Evolutionary conservation across 1,140 invertebrate species (phyloP).

Genomic region (Saxidomus purpurata): DNA sequence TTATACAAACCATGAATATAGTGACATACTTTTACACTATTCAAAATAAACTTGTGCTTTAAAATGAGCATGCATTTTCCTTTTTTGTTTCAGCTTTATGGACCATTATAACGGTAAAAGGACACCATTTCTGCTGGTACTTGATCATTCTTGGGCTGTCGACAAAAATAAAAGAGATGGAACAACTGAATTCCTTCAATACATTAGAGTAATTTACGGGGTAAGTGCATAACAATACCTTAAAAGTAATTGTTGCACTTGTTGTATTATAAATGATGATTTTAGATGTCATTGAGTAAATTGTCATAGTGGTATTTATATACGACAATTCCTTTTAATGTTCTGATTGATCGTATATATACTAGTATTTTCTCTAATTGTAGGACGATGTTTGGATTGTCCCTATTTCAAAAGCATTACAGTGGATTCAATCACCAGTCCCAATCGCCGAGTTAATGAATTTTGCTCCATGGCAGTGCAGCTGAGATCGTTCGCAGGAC

Average conservation of each 20-base stretch:
- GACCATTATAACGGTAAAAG: conserved; percentile 51
- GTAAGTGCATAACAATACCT: too few species aligned
- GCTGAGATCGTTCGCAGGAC: too few species aligned
- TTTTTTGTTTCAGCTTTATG: conserved; percentile 49
- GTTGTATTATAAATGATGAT: not conserved
- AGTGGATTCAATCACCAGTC: conserved; percentile 38
- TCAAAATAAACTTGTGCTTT: too few species aligned
- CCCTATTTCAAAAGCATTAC: conserved; percentile 18
- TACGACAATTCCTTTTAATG: too few species aligned
- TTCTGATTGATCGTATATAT: too few species aligned
- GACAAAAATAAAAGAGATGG: conserved; percentile 49
- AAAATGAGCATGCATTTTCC: too few species aligned
- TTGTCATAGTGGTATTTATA: too few species aligned
- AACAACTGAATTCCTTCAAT: conserved; percentile 63
- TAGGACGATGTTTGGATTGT: conserved; percentile 54
- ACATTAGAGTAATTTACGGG: conserved; percentile 54
- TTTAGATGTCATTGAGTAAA: too few species aligned
- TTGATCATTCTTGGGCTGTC: conserved; percentile 52
- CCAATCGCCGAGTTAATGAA: conserved; percentile 12
- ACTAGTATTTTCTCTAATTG: too few species aligned
- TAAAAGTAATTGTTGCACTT: too few species aligned
- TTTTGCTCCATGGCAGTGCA: conserved; percentile 58
- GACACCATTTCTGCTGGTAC: conserved; percentile 48
- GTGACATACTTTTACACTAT: too few species aligned
- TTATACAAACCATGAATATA: too few species aligned